A percentile compares a stretch with the other conserved stretches of the same genome.
phyloP scores from a whole-genome alignment of 2,797 vertebrate species.

The Taenioides sp. region DNA sequence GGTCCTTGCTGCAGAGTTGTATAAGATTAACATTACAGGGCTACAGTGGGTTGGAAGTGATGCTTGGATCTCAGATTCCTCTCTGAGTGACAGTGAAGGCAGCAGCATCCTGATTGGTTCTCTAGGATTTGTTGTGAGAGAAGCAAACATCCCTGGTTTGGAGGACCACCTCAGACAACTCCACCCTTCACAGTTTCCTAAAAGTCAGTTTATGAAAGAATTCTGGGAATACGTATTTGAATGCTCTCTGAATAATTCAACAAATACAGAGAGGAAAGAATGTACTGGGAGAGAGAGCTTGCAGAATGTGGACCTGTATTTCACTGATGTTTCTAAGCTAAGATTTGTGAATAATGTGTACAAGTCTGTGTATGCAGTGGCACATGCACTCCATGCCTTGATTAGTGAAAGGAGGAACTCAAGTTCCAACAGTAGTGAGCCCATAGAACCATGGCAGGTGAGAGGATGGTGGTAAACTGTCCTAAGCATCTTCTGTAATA shows the following conservation, averaged over 20 bases:
- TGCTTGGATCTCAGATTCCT: slow-evolving; percentile 79
- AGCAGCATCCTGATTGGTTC: slow-evolving; percentile 67
- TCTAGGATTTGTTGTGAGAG: slow-evolving; percentile 69
- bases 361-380: slow-evolving; percentile 81
- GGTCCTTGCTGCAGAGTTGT: slow-evolving; percentile 55
- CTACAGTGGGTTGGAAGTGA: slow-evolving; percentile 80
- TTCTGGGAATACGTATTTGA: slow-evolving; percentile 77
- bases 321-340: slow-evolving; percentile 80
- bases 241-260: slow-evolving; percentile 58
- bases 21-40: slow-evolving; percentile 63
- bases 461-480: slow-evolving; percentile 22
- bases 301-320: slow-evolving; percentile 71
- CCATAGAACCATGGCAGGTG: slow-evolving; percentile 83
- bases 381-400: slow-evolving; percentile 75
- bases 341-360: slow-evolving; percentile 82
- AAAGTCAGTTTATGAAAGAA: slow-evolving; percentile 71
- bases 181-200: slow-evolving; percentile 70
- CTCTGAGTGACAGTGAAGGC: slow-evolving; percentile 63
- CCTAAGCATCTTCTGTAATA: not conserved
- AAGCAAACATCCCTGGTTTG: slow-evolving; percentile 68
- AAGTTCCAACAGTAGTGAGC: slow-evolving; percentile 57
- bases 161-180: slow-evolving; percentile 66
- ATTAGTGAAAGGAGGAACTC: slow-evolving; percentile 58
- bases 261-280: slow-evolving; percentile 24
- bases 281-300: slow-evolving; percentile 79